phyloP scores from a whole-genome alignment of 2,888 invertebrate species.

The Mythimna vitellina region DNA sequence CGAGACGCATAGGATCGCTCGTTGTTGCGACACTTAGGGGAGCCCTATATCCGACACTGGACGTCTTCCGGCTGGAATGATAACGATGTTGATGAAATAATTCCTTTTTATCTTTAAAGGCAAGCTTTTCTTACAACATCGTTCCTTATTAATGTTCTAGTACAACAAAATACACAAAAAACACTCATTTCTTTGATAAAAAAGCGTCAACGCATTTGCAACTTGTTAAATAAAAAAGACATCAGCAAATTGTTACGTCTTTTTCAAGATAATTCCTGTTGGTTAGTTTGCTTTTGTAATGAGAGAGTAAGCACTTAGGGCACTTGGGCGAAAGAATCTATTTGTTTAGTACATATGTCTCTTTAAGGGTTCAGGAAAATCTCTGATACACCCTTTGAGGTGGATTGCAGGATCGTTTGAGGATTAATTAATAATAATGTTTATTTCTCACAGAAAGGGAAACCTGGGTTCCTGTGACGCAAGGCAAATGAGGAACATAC shows the following conservation, averaged over 20 bases:
- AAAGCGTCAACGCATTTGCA: neutral
- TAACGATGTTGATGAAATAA: no score
- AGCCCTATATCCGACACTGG: no score
- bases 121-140: neutral
- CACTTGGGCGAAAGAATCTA: slow-evolving; percentile 11
- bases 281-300: slow-evolving; percentile 32
- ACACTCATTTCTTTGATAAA: neutral
- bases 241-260: slow-evolving; percentile 32
- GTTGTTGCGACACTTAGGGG: no score
- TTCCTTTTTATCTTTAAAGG: no score
- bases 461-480: no score
- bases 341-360: slow-evolving; percentile 11
- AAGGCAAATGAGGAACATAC: no score
- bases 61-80: no score
- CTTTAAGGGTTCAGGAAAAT: neutral
- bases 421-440: no score
- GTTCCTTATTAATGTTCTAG: neutral
- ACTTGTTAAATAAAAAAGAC: slow-evolving; percentile 32
- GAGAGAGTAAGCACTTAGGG: slow-evolving; percentile 25
- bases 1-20: no score
- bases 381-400: neutral
- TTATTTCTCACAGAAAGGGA: no score
- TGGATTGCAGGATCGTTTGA: no score
- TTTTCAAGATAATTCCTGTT: slow-evolving; percentile 36
- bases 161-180: slow-evolving; percentile 3